Conservation (phyloP, 2,797 vertebrate species). For the Rhinophrynus dorsalis region DNA sequence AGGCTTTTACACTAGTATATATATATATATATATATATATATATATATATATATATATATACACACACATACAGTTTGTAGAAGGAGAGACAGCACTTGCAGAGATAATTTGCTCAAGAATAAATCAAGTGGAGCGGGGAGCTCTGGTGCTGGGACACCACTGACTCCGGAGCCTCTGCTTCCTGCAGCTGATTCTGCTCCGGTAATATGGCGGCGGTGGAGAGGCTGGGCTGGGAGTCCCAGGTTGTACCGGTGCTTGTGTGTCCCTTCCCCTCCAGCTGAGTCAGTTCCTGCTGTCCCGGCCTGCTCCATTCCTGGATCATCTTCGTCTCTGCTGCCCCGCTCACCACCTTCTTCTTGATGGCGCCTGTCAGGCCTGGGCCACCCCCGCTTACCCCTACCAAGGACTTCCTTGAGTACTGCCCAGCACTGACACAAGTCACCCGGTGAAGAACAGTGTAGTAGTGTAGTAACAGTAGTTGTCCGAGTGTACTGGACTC, state of each 20-base stretch:
- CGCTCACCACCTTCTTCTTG: conserved; percentile 85
- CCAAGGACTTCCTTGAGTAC: conserved; percentile 52
- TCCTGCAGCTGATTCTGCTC: conserved; percentile 89
- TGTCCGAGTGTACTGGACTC: too few species aligned
- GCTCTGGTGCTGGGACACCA: conserved; percentile 86
- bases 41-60: too few species aligned
- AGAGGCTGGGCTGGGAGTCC: conserved; percentile 61
- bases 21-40: too few species aligned
- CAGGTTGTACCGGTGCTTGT: conserved; percentile 57
- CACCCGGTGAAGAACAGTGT: too few species aligned
- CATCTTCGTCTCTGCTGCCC: conserved; percentile 74
- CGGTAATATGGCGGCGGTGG: conserved; percentile 70
- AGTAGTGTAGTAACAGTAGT: too few species aligned
- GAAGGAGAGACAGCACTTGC: too few species aligned
- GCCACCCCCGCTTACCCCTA: conserved; percentile 51
- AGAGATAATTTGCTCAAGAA: too few species aligned
- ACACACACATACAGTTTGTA: too few species aligned
- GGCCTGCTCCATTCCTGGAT: conserved; percentile 81
- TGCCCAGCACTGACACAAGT: conserved; percentile 16
- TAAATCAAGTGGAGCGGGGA: conserved; percentile 87
- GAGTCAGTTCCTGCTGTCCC: conserved; percentile 76
- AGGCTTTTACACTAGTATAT: too few species aligned
- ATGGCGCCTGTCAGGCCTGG: conserved; percentile 54
- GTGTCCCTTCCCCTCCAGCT: conserved; percentile 55
- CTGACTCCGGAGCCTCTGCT: conserved; percentile 80